Evolutionary conservation across 2,888 invertebrate genomes (phyloP).

Genomic region (Limnephilus marmoratus): DNA sequence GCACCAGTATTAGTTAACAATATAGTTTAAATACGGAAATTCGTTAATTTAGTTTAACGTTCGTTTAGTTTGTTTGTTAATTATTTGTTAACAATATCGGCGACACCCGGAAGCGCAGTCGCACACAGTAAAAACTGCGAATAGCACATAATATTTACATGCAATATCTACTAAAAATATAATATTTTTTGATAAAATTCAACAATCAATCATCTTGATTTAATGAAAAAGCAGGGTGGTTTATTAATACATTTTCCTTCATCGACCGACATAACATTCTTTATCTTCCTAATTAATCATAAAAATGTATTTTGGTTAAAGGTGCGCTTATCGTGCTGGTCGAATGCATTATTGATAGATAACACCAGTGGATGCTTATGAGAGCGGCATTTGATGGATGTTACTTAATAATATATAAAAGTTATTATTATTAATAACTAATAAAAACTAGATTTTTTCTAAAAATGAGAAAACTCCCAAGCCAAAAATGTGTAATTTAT

Average conservation of each 20-base stretch:
- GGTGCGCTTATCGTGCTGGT: not conserved
- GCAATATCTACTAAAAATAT: not conserved
- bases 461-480: too few relatives aligned
- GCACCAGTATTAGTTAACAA: too few relatives aligned
- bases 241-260: not conserved
- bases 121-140: too few relatives aligned
- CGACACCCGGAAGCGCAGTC: too few relatives aligned
- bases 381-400: not conserved
- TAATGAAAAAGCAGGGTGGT: not conserved
- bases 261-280: not conserved
- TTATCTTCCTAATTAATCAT: not conserved
- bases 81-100: too few relatives aligned
- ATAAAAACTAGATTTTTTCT: too few relatives aligned
- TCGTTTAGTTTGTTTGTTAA: too few relatives aligned
- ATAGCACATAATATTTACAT: not conserved
- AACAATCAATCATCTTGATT: not conserved
- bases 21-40: too few relatives aligned
- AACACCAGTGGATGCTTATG: not conserved
- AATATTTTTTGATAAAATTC: not conserved
- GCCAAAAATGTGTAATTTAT: too few relatives aligned
- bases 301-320: not conserved
- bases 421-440: too few relatives aligned
- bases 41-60: too few relatives aligned
- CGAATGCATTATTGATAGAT: not conserved
- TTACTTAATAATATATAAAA: not conserved